These are phyloP conservation scores for Glyptemys insculpta DNA, from an alignment of 2,797 vertebrate genomes.

Conservation along the genomic window DNA sequence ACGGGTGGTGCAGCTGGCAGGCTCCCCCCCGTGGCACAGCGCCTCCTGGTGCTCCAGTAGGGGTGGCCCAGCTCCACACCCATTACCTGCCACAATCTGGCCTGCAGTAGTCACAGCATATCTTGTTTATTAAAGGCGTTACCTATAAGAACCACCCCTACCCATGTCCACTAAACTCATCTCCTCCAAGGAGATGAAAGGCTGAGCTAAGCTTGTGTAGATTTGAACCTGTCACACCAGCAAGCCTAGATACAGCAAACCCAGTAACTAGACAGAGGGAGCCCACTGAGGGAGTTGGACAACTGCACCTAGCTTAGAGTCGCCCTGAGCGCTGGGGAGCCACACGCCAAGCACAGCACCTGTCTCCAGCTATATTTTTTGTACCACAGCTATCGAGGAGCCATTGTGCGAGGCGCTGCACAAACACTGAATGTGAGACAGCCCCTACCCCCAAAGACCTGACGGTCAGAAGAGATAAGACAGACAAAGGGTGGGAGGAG, in stretches of 20 bases:
- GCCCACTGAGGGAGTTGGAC: not conserved
- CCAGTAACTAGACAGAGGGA: not conserved
- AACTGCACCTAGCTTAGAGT: not conserved
- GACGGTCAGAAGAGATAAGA: not conserved
- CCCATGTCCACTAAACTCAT: not conserved
- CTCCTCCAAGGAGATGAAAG: not conserved
- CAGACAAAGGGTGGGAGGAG: not conserved
- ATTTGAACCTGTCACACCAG: not conserved
- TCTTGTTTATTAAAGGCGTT: not conserved
- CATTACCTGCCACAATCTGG: not conserved
- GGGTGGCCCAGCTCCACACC: not conserved
- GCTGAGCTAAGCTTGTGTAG: rapidly evolving
- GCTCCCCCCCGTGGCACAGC: not conserved
- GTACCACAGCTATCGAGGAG: not conserved
- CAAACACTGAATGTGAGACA: not conserved
- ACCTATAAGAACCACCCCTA: not conserved
- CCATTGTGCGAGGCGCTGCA: not conserved
- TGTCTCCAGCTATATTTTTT: not conserved
- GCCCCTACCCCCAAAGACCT: not conserved
- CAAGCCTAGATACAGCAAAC: not conserved
- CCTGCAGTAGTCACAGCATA: not conserved
- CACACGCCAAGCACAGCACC: not conserved
- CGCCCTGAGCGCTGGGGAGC: not conserved
- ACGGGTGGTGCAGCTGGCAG: not conserved
- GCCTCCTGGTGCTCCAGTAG: not conserved